Conservation (phyloP, 2,113 vertebrate species). For the Cephalopholis sonnerati region DNA sequence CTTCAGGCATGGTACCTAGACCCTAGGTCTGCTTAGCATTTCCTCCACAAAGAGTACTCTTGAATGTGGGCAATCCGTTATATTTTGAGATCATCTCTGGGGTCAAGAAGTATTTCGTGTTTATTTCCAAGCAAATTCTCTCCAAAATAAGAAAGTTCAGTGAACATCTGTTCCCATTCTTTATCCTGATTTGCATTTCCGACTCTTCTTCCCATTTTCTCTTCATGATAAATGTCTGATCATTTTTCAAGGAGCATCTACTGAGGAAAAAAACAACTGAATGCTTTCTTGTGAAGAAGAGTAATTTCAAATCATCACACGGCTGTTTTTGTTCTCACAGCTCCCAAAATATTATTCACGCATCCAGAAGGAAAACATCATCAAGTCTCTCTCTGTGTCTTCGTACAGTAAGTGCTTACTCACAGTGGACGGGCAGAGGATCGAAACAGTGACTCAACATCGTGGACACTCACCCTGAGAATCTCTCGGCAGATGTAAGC, state of each 20-base stretch:
- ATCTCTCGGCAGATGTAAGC: conserved; percentile 98
- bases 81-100: too few relatives aligned
- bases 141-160: too few relatives aligned
- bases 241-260: background rate
- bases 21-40: too few relatives aligned
- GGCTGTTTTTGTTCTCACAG: background rate
- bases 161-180: too few relatives aligned
- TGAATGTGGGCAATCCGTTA: too few relatives aligned
- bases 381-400: background rate
- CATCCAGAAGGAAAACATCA: background rate
- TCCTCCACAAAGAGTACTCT: too few relatives aligned
- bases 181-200: too few relatives aligned
- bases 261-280: background rate
- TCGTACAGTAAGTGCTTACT: background rate
- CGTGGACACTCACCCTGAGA: conserved; percentile 85
- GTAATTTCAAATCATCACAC: background rate
- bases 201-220: too few relatives aligned
- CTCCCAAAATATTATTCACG: background rate
- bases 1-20: too few relatives aligned
- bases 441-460: background rate
- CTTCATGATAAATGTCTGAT: background rate
- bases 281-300: background rate
- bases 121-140: too few relatives aligned
- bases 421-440: too few relatives aligned
- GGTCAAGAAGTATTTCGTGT: too few relatives aligned